Conservation (phyloP, 2,888 invertebrate species). For the Leptinotarsa tumamoca region DNA sequence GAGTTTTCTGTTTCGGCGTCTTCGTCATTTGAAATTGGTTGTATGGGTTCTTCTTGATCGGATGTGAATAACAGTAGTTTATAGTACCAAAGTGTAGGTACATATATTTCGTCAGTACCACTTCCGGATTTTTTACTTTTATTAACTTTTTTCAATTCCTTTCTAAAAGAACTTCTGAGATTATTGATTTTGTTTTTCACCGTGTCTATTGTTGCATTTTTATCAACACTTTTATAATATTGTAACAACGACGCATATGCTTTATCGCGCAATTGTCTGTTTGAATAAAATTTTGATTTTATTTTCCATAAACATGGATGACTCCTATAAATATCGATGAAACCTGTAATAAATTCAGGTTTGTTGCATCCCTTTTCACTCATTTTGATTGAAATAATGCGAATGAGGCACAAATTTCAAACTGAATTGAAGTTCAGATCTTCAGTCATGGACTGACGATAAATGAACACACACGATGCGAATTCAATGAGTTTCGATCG, state of each 20-base stretch:
- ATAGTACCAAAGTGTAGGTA: neutral
- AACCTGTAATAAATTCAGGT: constrained; percentile 18
- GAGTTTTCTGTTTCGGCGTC: neutral
- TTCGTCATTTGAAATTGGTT: neutral
- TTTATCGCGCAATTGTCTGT: constrained; percentile 20
- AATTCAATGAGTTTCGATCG: constrained; percentile 6
- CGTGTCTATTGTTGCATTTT: constrained; percentile 17
- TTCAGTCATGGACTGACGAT: constrained; percentile 13
- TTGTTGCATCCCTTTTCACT: constrained; percentile 19
- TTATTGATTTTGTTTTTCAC: constrained; percentile 19
- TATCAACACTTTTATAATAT: constrained; percentile 17
- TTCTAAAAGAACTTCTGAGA: constrained; percentile 20
- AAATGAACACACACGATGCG: constrained; percentile 18
- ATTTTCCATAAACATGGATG: constrained; percentile 20
- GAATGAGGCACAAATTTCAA: constrained; percentile 18
- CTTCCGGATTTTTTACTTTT: neutral
- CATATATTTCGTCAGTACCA: neutral
- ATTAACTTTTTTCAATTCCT: neutral
- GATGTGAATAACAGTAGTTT: neutral
- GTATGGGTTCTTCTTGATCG: neutral
- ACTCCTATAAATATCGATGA: constrained; percentile 12
- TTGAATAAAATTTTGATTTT: constrained; percentile 20
- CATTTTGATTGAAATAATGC: constrained; percentile 13
- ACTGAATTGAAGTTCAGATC: constrained; percentile 11
- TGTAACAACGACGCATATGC: constrained; percentile 23